These are phyloP conservation scores for Melanotaenia trifasciata DNA, from an alignment of 2,797 vertebrate genomes.

Conservation along the genomic window DNA sequence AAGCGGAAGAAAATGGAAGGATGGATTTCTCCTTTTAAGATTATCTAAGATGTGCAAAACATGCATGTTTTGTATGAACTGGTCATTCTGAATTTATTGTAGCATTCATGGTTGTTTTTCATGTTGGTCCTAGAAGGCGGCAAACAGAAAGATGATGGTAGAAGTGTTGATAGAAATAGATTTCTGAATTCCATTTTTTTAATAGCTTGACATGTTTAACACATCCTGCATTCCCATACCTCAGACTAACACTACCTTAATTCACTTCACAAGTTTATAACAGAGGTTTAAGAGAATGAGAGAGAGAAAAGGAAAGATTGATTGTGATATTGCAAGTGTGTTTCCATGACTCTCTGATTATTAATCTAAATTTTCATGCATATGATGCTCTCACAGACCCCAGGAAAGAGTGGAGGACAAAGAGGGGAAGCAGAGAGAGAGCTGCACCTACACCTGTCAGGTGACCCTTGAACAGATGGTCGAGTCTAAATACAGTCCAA, in stretches of 20 bases:
- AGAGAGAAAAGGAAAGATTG: neutral
- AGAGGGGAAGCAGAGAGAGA: constrained; percentile 26
- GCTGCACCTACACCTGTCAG: constrained; percentile 75
- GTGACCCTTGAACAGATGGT: constrained; percentile 77
- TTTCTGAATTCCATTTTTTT: no score
- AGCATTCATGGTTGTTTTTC: no score
- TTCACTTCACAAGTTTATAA: constrained; percentile 17
- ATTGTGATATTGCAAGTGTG: no score
- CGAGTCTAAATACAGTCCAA: constrained; percentile 70
- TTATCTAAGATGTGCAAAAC: no score
- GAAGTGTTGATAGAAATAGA: no score
- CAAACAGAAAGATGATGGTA: no score
- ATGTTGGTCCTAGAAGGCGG: no score
- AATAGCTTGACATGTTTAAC: no score
- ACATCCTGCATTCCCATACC: neutral
- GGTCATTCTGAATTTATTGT: no score
- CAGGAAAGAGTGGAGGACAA: constrained; percentile 49
- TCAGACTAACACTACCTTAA: constrained; percentile 9
- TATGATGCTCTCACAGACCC: constrained; percentile 17
- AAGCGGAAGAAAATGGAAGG: no score
- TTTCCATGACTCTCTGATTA: constrained; percentile 9
- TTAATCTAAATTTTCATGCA: constrained; percentile 30
- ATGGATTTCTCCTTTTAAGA: no score
- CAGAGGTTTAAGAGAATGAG: neutral
- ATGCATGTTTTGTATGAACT: no score